Evolutionary conservation across 2,888 invertebrate genomes (phyloP).

Genomic region (Apotomis betuletana): DNA sequence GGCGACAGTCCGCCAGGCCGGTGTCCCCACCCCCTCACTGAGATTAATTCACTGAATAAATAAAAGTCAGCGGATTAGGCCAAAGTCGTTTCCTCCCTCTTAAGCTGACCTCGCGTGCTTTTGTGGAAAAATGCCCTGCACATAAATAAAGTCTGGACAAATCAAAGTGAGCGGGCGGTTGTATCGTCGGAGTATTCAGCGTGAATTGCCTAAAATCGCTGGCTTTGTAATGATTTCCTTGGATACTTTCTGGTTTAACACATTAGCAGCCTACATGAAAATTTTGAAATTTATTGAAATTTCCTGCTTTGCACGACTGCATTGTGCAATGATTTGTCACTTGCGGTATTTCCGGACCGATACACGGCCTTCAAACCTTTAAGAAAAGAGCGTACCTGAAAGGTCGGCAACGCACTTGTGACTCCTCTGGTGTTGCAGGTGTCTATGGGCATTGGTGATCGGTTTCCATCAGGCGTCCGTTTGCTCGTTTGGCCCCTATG

Average conservation of each 20-base stretch:
- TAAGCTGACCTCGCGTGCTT: slow-evolving; percentile 82
- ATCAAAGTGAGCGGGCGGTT: slow-evolving; percentile 69
- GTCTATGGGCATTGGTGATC: no score
- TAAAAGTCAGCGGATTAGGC: slow-evolving; percentile 84
- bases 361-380: no score
- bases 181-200: slow-evolving; percentile 37
- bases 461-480: no score
- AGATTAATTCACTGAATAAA: slow-evolving; percentile 84
- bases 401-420: no score
- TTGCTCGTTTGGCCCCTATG: no score
- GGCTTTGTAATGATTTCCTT: neutral
- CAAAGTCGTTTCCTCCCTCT: slow-evolving; percentile 82
- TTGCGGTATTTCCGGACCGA: no score
- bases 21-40: slow-evolving; percentile 69
- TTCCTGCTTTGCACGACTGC: no score
- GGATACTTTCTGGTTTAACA: neutral
- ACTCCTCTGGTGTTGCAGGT: no score
- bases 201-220: neutral
- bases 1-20: slow-evolving; percentile 73
- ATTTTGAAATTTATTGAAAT: no score
- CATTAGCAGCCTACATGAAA: neutral
- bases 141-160: slow-evolving; percentile 77
- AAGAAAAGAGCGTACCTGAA: no score
- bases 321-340: no score
- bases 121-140: slow-evolving; percentile 79